Conservation (phyloP, 1,140 invertebrate genomes). For the Meteorus sp. region DNA sequence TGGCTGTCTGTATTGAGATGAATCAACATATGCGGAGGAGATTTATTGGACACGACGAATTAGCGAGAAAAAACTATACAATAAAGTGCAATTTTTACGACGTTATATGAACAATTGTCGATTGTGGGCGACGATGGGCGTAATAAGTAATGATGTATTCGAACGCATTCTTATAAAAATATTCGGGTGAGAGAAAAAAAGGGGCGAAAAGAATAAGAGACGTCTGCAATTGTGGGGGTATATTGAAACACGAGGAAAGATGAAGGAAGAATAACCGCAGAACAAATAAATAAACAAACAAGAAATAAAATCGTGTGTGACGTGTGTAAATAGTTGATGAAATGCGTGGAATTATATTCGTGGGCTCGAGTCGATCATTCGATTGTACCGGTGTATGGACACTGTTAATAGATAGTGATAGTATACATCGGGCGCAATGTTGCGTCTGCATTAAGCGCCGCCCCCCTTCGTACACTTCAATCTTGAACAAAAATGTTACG, state of each 20-base stretch:
- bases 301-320: slow-evolving; percentile 16
- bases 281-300: slow-evolving; percentile 6
- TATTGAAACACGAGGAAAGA: not conserved
- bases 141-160: too few species aligned
- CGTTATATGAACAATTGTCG: not conserved
- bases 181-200: not conserved
- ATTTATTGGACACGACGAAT: too few species aligned
- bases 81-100: slow-evolving; percentile 21
- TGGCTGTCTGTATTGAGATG: too few species aligned
- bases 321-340: slow-evolving; percentile 24
- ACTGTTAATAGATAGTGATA: not conserved
- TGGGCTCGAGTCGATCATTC: not conserved
- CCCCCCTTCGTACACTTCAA: not conserved
- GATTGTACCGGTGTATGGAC: not conserved
- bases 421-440: not conserved
- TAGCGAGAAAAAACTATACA: too few species aligned
- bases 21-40: too few species aligned
- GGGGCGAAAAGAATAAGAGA: not conserved
- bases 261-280: not conserved
- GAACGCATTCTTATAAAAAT: too few species aligned
- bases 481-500: not conserved
- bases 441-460: not conserved
- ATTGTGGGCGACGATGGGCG: not conserved
- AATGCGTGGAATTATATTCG: slow-evolving; percentile 6
- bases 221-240: not conserved